Percentiles rank a stretch among this genome's conserved stretches.
phyloP scores from a whole-genome alignment of 2,113 vertebrate species.

The Anoura caudifer region DNA sequence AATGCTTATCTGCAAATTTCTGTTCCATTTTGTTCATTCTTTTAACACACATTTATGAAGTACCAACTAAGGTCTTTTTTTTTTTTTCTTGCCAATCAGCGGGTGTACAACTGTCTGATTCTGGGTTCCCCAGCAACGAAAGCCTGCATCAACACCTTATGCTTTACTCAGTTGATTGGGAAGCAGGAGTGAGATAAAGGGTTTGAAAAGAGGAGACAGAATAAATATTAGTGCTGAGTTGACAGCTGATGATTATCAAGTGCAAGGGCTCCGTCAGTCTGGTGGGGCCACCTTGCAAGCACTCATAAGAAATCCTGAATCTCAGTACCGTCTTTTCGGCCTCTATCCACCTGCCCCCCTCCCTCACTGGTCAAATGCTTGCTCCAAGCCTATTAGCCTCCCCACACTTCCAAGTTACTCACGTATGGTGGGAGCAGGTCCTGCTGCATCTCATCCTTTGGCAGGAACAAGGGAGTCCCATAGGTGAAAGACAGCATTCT shows the following conservation, averaged over 20 bases:
- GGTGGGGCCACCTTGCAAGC: neutral
- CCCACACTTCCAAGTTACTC: neutral
- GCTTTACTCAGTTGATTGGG: neutral
- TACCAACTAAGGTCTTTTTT: neutral
- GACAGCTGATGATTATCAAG: neutral
- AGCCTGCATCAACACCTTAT: neutral
- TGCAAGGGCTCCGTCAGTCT: neutral
- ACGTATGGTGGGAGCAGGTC: neutral
- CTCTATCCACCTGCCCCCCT: neutral
- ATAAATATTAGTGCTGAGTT: neutral
- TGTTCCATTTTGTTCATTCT: neutral
- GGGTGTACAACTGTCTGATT: neutral
- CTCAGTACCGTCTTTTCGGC: neutral
- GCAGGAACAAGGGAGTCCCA: neutral
- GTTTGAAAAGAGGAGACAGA: neutral
- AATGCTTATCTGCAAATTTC: neutral
- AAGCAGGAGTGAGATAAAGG: neutral
- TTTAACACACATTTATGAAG: neutral
- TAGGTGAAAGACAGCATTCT: neutral
- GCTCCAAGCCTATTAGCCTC: neutral
- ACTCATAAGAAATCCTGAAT: neutral
- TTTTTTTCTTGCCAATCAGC: neutral
- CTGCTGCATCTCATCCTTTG: neutral
- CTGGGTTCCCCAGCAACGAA: neutral
- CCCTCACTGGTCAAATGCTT: neutral